Base-by-base conservation (phyloP, 1,140 invertebrate genomes). In the Condylostylus longicornis region DNA sequence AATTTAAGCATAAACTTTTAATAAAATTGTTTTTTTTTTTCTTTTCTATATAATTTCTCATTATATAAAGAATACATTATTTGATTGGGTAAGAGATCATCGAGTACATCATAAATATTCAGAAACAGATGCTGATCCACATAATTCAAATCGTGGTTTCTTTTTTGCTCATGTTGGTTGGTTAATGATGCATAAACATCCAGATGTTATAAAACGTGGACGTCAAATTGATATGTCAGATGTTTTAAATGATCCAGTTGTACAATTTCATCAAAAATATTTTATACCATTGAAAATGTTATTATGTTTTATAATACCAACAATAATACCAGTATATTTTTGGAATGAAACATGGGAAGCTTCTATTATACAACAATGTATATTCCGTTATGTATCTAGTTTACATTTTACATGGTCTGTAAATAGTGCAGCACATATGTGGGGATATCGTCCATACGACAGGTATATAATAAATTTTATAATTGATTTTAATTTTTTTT, bases 91-190 rank as follows among this genome's bases (percentile, higher is more conserved):
- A 2, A 61, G 75, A 18, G 86, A 91, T 59, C 87, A 93, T 62
- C 66, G 86, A 9, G 75, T 88, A 2, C 88, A 94, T 53, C 88
- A 94, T 58, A 90, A 90, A 55, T 87, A 74, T 62, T 79, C 78
- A 0, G 88, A 94, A 51, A 89, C 86, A 0, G 73, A 85, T 50
- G 87, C 85, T 0, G 88, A 94, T 63, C 88, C 88, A 0, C 86
- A 93, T 52, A 83, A 91, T 52, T 77, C 76, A 5, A 75, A 74
- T 27, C 67, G 86, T n/a, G 89, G 88, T 0, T 89, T 93, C 61
- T 93, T 90, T 64, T 94, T 90, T 61, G 65, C 86, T 0, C 88
- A 93, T 49, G 75, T 91, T 19, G 88, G 88, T 2, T 94, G 88
- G 89, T 65, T 93, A 44, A 73, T 84, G 73, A 69, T 74, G 64